A percentile compares a stretch with the other conserved stretches of the same genome.
Conservation (phyloP, 2,888 invertebrate species). For the Andrena marginata region DNA sequence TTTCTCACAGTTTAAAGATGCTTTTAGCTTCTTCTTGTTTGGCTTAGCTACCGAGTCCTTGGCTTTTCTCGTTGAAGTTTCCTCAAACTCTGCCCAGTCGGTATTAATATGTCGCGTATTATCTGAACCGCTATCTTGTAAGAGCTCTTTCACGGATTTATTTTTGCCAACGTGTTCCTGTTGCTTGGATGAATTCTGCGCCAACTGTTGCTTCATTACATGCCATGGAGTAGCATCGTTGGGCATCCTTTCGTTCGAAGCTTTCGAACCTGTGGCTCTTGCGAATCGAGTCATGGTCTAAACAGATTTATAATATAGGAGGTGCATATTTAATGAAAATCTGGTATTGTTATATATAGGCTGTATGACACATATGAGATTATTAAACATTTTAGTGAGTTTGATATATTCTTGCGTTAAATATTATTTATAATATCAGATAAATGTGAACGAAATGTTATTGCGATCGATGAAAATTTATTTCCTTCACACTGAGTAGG, state of each 20-base stretch:
- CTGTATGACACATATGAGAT: neutral
- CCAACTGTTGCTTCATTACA: constrained; percentile 89
- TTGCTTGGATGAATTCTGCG: constrained; percentile 73
- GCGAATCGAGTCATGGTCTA: constrained; percentile 90
- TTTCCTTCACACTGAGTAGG: neutral
- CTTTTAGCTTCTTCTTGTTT: neutral
- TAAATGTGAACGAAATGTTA: neutral
- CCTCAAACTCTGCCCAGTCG: constrained; percentile 82
- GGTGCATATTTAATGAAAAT: neutral
- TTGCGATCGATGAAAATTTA: neutral
- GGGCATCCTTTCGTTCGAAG: constrained; percentile 90
- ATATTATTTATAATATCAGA: neutral
- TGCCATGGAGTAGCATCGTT: constrained; percentile 91
- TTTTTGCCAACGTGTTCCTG: constrained; percentile 54
- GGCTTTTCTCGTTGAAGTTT: constrained; percentile 6
- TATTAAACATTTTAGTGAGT: neutral
- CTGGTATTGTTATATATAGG: neutral
- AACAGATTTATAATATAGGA: neutral
- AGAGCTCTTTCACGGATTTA: constrained; percentile 78
- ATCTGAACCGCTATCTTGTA: constrained; percentile 76
- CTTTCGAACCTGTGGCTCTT: constrained; percentile 90
- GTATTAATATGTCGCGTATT: constrained; percentile 35
- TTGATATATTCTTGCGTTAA: neutral
- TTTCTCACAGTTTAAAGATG: neutral
- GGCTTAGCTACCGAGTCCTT: neutral